Evolutionary conservation across 1,140 invertebrate species (phyloP).

Genomic region (Centruroides sculpturatus): DNA sequence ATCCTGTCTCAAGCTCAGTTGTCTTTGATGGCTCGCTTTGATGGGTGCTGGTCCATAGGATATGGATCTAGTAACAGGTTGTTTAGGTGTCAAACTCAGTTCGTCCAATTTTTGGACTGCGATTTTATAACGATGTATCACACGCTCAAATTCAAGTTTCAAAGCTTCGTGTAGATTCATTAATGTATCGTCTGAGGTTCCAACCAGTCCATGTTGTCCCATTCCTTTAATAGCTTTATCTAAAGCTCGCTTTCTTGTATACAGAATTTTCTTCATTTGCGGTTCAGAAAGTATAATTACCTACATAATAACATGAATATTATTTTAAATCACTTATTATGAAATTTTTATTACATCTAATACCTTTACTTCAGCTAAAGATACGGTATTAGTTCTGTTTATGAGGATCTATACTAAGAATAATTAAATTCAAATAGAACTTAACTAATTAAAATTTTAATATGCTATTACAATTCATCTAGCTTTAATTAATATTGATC

Average conservation of each 20-base stretch:
- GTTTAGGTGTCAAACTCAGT: conserved; percentile 39
- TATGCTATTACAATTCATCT: neutral
- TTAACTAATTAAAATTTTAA: neutral
- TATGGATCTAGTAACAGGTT: conserved; percentile 24
- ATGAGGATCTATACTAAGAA: neutral
- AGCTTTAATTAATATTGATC: too few species aligned
- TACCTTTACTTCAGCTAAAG: too few species aligned
- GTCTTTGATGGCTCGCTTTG: conserved; percentile 71
- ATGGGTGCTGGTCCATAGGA: conserved; percentile 61
- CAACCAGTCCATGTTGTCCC: conserved; percentile 70
- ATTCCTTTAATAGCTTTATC: conserved; percentile 68
- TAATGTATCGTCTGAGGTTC: conserved; percentile 40
- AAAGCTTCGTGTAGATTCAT: conserved; percentile 36
- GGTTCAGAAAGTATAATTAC: conserved; percentile 42
- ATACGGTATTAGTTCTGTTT: too few species aligned
- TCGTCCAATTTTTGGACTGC: conserved; percentile 77
- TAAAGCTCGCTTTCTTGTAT: conserved; percentile 48
- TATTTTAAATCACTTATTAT: neutral
- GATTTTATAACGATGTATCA: conserved; percentile 70
- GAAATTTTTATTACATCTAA: neutral
- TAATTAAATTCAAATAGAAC: neutral
- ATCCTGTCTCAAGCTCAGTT: conserved; percentile 60
- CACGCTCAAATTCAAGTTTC: conserved; percentile 60
- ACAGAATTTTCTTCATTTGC: conserved; percentile 39
- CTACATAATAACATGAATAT: conserved; percentile 7